Percentiles rank a stretch among this genome's conserved stretches.
Evolutionary conservation across 1,140 invertebrate genomes (phyloP).

Genomic region (Capitella teleta): DNA sequence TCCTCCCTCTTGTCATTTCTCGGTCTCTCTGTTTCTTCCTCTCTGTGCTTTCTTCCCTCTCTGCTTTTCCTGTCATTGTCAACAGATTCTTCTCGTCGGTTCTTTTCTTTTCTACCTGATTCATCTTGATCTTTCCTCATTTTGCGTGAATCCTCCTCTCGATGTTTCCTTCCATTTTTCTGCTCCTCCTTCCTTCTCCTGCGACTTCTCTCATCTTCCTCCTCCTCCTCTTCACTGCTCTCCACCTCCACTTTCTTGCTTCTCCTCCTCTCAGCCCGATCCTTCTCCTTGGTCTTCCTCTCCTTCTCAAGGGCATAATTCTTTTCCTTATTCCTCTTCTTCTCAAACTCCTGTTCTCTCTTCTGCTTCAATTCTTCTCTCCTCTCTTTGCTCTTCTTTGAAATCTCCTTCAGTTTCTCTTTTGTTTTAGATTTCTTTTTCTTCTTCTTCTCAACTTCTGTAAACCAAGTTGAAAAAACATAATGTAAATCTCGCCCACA

Average conservation of each 20-base stretch:
- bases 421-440: background rate
- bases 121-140: too few relatives aligned
- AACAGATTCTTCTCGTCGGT: background rate
- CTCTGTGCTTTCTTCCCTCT: background rate
- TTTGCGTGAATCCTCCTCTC: too few relatives aligned
- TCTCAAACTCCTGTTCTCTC: background rate
- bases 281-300: background rate
- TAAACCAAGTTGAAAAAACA: background rate
- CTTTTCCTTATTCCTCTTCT: background rate
- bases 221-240: background rate
- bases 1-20: background rate
- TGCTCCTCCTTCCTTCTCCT: background rate
- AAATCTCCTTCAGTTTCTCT: background rate
- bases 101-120: background rate
- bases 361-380: background rate
- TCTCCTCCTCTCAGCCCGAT: background rate
- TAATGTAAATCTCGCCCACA: background rate
- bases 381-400: background rate
- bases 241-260: background rate
- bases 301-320: background rate
- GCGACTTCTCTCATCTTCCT: background rate
- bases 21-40: slow-evolving; percentile 2
- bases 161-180: too few relatives aligned
- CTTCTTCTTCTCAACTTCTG: background rate
- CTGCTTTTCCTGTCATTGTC: background rate